phyloP scores from a whole-genome alignment of 2,113 vertebrate species.

The Lasiurus cinereus region DNA sequence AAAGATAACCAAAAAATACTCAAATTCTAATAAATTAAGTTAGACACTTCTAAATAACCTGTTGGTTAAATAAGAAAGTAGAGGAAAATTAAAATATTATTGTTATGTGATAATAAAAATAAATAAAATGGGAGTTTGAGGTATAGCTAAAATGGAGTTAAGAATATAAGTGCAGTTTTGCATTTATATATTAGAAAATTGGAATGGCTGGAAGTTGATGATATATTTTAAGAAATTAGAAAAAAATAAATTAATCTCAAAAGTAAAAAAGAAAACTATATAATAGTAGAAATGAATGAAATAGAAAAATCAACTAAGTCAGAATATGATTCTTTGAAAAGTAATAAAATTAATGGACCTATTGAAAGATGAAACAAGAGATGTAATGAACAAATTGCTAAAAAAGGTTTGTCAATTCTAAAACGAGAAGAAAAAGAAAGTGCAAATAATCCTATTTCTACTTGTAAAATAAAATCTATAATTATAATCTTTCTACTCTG shows the following conservation, averaged over 20 bases:
- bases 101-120: not conserved
- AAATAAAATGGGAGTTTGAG: not conserved
- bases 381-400: not conserved
- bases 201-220: not conserved
- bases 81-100: conserved; percentile 1
- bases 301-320: not conserved
- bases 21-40: not conserved
- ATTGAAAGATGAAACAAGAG: not conserved
- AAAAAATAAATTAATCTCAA: not conserved
- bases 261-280: not conserved
- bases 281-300: not conserved
- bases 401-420: not conserved
- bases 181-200: not conserved
- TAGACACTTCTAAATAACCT: conserved; percentile 2
- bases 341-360: not conserved
- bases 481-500: not conserved
- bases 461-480: not conserved
- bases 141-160: not conserved
- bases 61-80: not conserved
- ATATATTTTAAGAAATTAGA: not conserved
- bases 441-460: not conserved
- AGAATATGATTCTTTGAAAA: conserved; percentile 15
- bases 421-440: not conserved
- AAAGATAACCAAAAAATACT: not conserved
- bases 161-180: not conserved